Evolutionary conservation across 2,888 invertebrate species (phyloP).

Genomic region (Dryobota labecula): DNA sequence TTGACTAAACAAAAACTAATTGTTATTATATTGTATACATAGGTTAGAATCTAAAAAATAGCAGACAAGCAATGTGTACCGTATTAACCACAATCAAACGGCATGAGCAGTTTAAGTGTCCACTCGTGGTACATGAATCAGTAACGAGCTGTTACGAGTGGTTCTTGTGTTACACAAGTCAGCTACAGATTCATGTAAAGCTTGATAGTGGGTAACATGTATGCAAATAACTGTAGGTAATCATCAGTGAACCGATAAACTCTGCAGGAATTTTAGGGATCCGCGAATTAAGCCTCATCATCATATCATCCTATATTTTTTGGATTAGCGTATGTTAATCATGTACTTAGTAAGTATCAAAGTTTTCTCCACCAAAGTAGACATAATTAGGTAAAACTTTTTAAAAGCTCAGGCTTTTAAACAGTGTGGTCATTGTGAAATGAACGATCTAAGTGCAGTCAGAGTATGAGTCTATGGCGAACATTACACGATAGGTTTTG

Average conservation of each 20-base stretch:
- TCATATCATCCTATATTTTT: slow-evolving; percentile 21
- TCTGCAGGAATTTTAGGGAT: slow-evolving; percentile 32
- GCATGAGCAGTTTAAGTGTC: background rate
- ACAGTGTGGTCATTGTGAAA: slow-evolving; percentile 25
- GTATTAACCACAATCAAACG: slow-evolving; percentile 14
- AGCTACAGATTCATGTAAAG: slow-evolving; percentile 21
- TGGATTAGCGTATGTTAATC: slow-evolving; percentile 19
- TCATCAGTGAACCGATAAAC: slow-evolving; percentile 25
- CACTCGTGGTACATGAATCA: slow-evolving; percentile 19
- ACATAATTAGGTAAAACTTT: slow-evolving; percentile 19
- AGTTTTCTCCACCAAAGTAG: slow-evolving; percentile 8
- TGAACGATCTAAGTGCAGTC: slow-evolving; percentile 9
- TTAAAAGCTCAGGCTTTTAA: slow-evolving; percentile 10
- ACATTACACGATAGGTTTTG: slow-evolving; percentile 1
- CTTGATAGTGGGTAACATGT: slow-evolving; percentile 12
- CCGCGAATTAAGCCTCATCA: slow-evolving; percentile 19
- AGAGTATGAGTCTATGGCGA: slow-evolving; percentile 8
- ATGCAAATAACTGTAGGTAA: slow-evolving; percentile 22
- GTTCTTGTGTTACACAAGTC: slow-evolving; percentile 15
- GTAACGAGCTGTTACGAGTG: slow-evolving; percentile 11
- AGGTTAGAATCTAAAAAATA: slow-evolving; percentile 19
- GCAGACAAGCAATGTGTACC: slow-evolving; percentile 14
- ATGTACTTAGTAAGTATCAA: slow-evolving; percentile 16
- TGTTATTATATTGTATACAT: slow-evolving; percentile 8
- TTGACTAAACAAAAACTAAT: slow-evolving; percentile 1